Base-by-base conservation (phyloP, 2,797 vertebrate genomes). In the Buphagus erythrorhynchus region DNA sequence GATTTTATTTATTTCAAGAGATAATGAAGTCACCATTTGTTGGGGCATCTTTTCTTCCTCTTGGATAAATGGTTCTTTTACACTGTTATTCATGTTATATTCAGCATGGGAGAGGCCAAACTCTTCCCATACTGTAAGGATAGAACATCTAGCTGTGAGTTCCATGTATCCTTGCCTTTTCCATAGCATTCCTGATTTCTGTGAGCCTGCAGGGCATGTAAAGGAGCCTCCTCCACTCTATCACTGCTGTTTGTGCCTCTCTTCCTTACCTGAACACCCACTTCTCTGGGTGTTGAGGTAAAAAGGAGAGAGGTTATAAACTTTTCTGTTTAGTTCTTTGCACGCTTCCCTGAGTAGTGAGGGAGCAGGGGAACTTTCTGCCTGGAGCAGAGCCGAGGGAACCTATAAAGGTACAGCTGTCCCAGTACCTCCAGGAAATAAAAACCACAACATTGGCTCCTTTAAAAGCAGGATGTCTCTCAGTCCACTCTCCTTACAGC, bases 21-120 rank as follows among this genome's bases (percentile, higher is more conserved):
- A 26, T 3, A n/a, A 33, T 15, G 5, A 49, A 67, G 38, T 38
- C 31, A 29, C 9, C 10, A 16, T 22, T 45, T 3, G 0, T n/a
- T 86, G 40, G 22, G 11, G 1, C 28, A 62, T 49, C 8, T 55
- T 71, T 45, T 13, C 35, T 24, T 29, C n/a, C 42, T 43, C 68
- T 72, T 12, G 35, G 5, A 36, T 20, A 88, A 69, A 49, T 6
- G 6, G 5, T 19, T 73, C 25, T 69, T 78, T 65, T 65, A 19
- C 17, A 6, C 17, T 22, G 12, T 20, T 19, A 24, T 22, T 48
- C 42, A 33, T n/a, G n/a, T n/a, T n/a, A n/a, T n/a, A n/a, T n/a
- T n/a, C n/a, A n/a, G n/a, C n/a, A n/a, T 5, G 6, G 14, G 10
- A 7, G 10, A 48, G 29, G 7, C 21, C 3, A 3, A 74, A 28